Base-by-base conservation (phyloP, 1,140 invertebrate species). In the Lepidotrigona ventralis region DNA sequence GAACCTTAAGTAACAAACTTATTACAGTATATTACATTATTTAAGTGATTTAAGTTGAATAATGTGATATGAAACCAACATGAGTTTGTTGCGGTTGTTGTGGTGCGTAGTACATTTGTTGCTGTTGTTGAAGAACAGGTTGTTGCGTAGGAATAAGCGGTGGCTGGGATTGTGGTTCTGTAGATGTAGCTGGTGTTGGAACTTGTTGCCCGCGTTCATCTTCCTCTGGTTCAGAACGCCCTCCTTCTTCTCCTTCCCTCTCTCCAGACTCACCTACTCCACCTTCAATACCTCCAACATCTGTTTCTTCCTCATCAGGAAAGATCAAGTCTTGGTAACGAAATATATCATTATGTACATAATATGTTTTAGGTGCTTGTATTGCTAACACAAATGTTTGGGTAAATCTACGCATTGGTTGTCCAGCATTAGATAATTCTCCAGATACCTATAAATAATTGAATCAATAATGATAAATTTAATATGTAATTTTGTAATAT, bases 291-390 rank as follows among this genome's bases (percentile, higher is more conserved):
- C 90, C 90, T 69, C 90, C 84, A 1, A 90, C 68, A 14, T 93
- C 93, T 2, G 90, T 89, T 26, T 93, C 93, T 56, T 98, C 97
- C 88, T 98, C 97, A 90, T 98, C 97, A 0, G 90, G 89, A 68
- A 93, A 94, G 29, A 93, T 93, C 79, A 93, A 89, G 68, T 94
- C 93, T 89, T 99, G 98, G 93, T 99, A 99, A 77, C 98, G 97
- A 94, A 99, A 99, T 91, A 99, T 99, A 94, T 99, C 98, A 95
- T 99, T 99, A 92, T 98, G 98, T 29, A 99, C 98, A 92, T 99
- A 99, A 95, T 99, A 99, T 94, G 99, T 98, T 95, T 98, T 99
- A 39, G 98, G 98, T 70, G 97, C 97, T 94, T 99, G 98, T 60
- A 98, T 97, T 71, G 98, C 98, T 91, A 99, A 94, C 21, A 99